Evolutionary conservation across 2,888 invertebrate species (phyloP), one percentile per base, ranked within the genome.

Genomic region (Melitaea athalia): DNA sequence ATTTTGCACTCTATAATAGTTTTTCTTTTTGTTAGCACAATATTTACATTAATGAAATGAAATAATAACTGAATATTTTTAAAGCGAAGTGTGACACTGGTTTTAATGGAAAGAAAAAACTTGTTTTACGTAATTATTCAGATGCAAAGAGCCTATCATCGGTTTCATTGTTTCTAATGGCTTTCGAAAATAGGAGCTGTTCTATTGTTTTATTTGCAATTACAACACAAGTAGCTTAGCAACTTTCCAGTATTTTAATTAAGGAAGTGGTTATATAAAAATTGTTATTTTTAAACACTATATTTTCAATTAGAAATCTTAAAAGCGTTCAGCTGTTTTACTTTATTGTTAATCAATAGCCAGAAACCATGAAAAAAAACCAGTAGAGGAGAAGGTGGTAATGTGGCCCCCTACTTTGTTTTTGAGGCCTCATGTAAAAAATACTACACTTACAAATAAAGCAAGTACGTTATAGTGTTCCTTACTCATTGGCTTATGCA

Each of bases 71-170:
- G 3, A 7, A 1, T 38, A 3, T 38, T 0, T 38, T 8, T 7
- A 38, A 7, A 38, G 38, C 38, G 38, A 7, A 38, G 38, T 5
- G 38, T 38, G 38, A 38, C 38, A 38, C 38, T 38, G 5, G 38
- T 38, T 38, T 5, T 7, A 38, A 38, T 0, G 2, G 38, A 38
- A 38, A 7, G 5, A 38, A 38, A n/a, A 38, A 38, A 38, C 8
- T n/a, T 4, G 14, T n/a, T 49, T 67, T n/a, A 31, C 10, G 67
- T 59, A 66, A 52, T 64, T 77, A 68, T 77, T 78, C 78, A 76
- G 76, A 75, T 76, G 78, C 74, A 71, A 57, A 61, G 69, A 74
- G 74, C 47, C 24, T 71, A 64, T 69, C 72, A 75, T 78, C 73
- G 74, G 69, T 69, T 71, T 60, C 69, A 75, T 76, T 75, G 74